Evolutionary conservation across 2,888 invertebrate genomes (phyloP).

Genomic region (Ectemnius continuus): DNA sequence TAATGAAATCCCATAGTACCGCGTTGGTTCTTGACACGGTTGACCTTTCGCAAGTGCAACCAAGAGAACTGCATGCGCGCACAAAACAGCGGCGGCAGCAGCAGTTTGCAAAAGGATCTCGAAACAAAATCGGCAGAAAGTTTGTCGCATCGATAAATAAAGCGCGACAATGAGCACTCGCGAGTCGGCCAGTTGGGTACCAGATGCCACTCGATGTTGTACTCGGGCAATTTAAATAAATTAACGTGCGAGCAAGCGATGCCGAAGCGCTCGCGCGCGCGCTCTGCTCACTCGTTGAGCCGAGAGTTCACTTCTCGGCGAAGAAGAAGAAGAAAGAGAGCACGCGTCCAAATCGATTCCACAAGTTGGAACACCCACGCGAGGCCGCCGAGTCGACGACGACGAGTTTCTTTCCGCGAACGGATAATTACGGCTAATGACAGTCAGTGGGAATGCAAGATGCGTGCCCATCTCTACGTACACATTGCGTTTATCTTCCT

Average conservation of each 20-base stretch:
- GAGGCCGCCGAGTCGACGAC: conserved; percentile 60
- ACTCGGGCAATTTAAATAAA: conserved; percentile 72
- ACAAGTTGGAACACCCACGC: conserved; percentile 71
- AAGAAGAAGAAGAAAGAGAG: conserved; percentile 24
- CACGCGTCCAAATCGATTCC: conserved; percentile 45
- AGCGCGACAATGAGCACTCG: conserved; percentile 65
- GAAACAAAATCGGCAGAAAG: conserved; percentile 58
- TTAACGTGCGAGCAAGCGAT: conserved; percentile 65
- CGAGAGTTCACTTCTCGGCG: conserved; percentile 7
- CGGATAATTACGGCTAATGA: conserved; percentile 74
- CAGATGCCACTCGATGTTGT: conserved; percentile 61
- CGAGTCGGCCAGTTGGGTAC: conserved; percentile 61
- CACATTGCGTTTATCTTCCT: not conserved
- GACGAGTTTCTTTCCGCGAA: conserved; percentile 31
- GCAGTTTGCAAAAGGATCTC: conserved; percentile 8
- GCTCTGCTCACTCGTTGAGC: not conserved
- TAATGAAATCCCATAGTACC: too few relatives aligned
- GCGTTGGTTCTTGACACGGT: too few relatives aligned
- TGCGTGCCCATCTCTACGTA: conserved; percentile 43
- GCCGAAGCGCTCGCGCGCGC: conserved; percentile 5
- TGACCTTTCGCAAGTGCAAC: too few relatives aligned
- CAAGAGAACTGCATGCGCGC: too few relatives aligned
- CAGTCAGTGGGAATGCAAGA: conserved; percentile 64
- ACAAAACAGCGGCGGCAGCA: not conserved
- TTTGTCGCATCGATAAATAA: conserved; percentile 68